These are phyloP conservation scores for Genyomyrus donnyi DNA, from an alignment of 2,113 vertebrate genomes.

Conservation along the genomic window DNA sequence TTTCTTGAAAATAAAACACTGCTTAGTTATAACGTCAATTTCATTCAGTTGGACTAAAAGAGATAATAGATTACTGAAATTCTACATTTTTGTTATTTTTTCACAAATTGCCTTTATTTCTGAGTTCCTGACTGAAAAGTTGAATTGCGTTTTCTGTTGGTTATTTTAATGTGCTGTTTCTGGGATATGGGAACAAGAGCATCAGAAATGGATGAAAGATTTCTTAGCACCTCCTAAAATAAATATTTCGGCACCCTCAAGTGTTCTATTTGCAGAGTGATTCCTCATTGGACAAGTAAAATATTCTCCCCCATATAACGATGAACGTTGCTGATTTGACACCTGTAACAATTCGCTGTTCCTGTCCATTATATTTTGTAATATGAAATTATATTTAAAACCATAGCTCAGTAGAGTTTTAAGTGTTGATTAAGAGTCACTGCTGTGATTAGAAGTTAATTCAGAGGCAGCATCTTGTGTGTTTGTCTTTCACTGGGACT, in stretches of 20 bases:
- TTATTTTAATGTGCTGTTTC: background rate
- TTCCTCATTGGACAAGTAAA: slow-evolving; percentile 2
- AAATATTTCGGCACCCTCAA: background rate
- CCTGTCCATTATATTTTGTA: background rate
- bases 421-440: slow-evolving; percentile 37
- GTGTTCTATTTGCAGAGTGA: slow-evolving; percentile 10
- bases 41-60: background rate
- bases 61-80: background rate
- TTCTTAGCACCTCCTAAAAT: slow-evolving; percentile 6
- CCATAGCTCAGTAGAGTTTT: background rate
- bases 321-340: background rate
- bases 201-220: background rate
- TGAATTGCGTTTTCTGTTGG: background rate
- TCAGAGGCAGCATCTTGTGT: slow-evolving; percentile 49
- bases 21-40: background rate
- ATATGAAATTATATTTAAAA: background rate
- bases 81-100: background rate
- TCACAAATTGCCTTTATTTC: background rate
- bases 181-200: background rate
- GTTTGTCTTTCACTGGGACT: slow-evolving; percentile 52
- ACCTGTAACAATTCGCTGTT: background rate
- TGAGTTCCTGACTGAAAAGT: background rate
- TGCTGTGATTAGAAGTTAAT: slow-evolving; percentile 41
- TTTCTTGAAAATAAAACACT: background rate
- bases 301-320: background rate